A percentile compares a stretch with the other conserved stretches of the same genome.
These are phyloP conservation scores for Drosophila yooni DNA, from an alignment of 2,888 invertebrate species.

Conservation along the genomic window DNA sequence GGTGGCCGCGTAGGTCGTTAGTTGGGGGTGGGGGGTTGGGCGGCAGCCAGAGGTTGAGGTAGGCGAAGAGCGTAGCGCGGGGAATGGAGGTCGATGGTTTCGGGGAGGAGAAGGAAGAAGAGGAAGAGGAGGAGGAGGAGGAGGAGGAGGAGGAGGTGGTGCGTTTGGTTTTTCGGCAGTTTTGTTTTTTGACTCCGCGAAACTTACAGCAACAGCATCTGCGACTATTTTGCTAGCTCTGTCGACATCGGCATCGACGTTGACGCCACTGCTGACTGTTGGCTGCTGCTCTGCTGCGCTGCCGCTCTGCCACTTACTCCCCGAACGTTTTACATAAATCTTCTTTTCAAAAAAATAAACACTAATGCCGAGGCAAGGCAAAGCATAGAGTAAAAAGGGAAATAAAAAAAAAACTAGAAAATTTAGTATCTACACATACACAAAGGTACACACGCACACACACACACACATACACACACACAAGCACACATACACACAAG, in stretches of 20 bases:
- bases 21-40: background rate
- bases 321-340: slow-evolving; percentile 83
- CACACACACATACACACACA: slow-evolving; percentile 34
- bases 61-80: slow-evolving; percentile 13
- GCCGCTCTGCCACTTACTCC: slow-evolving; percentile 39
- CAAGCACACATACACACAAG: slow-evolving; percentile 11
- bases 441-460: slow-evolving; percentile 33
- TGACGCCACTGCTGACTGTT: slow-evolving; percentile 38
- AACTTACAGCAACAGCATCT: slow-evolving; percentile 82
- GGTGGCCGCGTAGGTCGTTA: slow-evolving; percentile 16
- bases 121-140: background rate
- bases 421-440: slow-evolving; percentile 79
- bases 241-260: slow-evolving; percentile 24
- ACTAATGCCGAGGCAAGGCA: slow-evolving; percentile 79
- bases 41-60: slow-evolving; percentile 36
- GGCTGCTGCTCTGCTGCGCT: slow-evolving; percentile 12
- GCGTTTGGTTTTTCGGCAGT: slow-evolving; percentile 55
- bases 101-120: slow-evolving; percentile 21
- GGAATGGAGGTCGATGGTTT: background rate
- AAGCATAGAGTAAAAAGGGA: slow-evolving; percentile 52
- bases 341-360: slow-evolving; percentile 84
- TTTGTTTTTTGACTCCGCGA: slow-evolving; percentile 63
- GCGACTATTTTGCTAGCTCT: slow-evolving; percentile 65
- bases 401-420: slow-evolving; percentile 77
- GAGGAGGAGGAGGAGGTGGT: background rate